phyloP scores from a whole-genome alignment of 2,113 vertebrate species.

The Todiramphus saurophagus region DNA sequence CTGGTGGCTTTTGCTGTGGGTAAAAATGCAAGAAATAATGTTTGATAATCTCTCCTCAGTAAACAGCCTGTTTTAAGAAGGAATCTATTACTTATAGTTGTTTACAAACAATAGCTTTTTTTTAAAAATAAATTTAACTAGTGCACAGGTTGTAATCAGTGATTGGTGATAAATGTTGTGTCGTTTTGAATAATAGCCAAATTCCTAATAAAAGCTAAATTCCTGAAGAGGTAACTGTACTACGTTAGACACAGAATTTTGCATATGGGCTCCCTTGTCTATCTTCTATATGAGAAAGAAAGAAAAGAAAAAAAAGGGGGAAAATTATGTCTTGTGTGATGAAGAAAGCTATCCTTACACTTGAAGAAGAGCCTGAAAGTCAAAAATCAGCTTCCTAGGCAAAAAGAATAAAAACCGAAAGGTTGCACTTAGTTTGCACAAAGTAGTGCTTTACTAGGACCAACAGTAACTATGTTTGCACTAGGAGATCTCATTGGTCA shows the following conservation, averaged over 20 bases:
- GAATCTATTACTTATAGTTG: not conserved
- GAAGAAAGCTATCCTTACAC: not conserved
- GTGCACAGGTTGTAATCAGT: not conserved
- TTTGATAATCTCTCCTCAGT: not conserved
- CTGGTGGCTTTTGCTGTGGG: not conserved
- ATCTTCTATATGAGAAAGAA: not conserved
- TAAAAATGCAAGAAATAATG: not conserved
- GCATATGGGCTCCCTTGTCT: not conserved
- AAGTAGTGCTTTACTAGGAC: not conserved
- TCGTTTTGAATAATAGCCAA: not conserved
- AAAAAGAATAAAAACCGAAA: not conserved
- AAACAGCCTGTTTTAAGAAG: not conserved
- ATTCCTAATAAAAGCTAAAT: not conserved
- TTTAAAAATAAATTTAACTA: not conserved
- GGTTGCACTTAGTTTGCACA: not conserved
- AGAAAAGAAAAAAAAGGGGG: too few species aligned
- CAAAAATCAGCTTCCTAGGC: not conserved
- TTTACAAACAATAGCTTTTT: not conserved
- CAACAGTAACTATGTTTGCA: not conserved
- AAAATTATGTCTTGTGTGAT: not conserved
- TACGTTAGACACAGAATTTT: not conserved
- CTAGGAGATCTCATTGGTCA: not conserved
- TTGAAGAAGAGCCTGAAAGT: not conserved
- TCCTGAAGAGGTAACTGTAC: not conserved
- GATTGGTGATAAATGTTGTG: not conserved